These are phyloP conservation scores for Sussaba pulchella DNA, from an alignment of 2,888 invertebrate genomes.

Conservation along the genomic window DNA sequence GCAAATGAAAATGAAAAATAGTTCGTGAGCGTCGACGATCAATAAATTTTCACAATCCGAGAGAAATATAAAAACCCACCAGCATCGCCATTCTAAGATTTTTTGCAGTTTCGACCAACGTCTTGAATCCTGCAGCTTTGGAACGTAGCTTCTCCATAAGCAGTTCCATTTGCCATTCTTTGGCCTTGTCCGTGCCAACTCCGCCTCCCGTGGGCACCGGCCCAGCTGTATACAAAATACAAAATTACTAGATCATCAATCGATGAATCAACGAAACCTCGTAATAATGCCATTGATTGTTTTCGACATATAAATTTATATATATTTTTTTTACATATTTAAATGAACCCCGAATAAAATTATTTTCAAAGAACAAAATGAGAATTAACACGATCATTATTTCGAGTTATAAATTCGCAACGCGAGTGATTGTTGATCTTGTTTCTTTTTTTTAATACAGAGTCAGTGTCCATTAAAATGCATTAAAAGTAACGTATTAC, in stretches of 20 bases:
- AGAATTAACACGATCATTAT: not conserved
- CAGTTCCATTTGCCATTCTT: constrained; percentile 93
- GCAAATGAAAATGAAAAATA: constrained; percentile 38
- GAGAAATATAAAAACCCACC: constrained; percentile 85
- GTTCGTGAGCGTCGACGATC: too few species aligned
- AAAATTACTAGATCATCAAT: not conserved
- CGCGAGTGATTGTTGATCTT: not conserved
- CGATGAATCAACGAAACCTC: not conserved
- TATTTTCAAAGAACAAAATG: constrained; percentile 30
- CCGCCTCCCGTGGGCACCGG: constrained; percentile 75
- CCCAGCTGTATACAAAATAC: constrained; percentile 74
- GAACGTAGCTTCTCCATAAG: constrained; percentile 96
- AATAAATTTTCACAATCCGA: too few species aligned
- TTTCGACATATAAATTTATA: too few species aligned
- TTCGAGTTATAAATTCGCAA: constrained; percentile 4
- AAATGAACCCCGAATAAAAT: too few species aligned
- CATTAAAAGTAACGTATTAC: too few species aligned
- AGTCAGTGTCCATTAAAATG: constrained; percentile 1
- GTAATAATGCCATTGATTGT: not conserved
- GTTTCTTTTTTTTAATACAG: not conserved
- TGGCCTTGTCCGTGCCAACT: constrained; percentile 86
- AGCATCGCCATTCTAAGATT: constrained; percentile 94
- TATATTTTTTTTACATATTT: too few species aligned
- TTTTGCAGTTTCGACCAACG: constrained; percentile 94
- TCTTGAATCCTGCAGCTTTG: constrained; percentile 92